phyloP scores from a whole-genome alignment of 2,797 vertebrate species.

The Apodemus agrarius region DNA sequence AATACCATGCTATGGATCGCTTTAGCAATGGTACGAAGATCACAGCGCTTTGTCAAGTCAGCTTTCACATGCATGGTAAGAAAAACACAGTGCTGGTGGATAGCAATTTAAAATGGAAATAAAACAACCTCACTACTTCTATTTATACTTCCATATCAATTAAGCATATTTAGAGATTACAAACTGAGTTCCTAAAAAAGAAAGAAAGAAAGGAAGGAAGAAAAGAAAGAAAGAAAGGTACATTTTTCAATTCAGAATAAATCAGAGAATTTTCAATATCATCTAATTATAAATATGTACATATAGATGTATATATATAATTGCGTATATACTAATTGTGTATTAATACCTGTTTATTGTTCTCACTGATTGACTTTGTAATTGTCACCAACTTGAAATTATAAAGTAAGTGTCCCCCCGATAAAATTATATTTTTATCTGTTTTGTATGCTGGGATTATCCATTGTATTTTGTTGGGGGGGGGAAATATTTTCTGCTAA shows the following conservation, averaged over 20 bases:
- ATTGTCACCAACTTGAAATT: slow-evolving; percentile 21
- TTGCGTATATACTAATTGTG: too few species aligned
- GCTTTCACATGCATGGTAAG: neutral
- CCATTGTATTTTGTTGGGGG: neutral
- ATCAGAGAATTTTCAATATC: neutral
- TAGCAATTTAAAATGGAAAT: slow-evolving; percentile 11
- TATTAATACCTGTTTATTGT: neutral
- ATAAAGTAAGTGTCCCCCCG: neutral
- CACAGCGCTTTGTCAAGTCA: neutral
- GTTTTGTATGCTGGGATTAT: neutral
- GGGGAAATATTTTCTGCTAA: neutral
- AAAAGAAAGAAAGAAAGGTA: neutral
- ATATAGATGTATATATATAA: too few species aligned
- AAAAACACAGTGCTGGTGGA: neutral
- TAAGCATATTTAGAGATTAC: neutral
- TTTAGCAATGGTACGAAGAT: neutral
- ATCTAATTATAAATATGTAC: neutral
- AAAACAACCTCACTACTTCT: neutral
- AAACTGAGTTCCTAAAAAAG: neutral
- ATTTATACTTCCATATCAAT: neutral
- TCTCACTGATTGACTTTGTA: neutral
- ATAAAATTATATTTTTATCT: neutral
- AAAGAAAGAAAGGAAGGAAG: too few species aligned
- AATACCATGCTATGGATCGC: neutral
- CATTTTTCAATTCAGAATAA: neutral